Evolutionary conservation across 2,113 vertebrate genomes (phyloP), one percentile per base, ranked within the genome.

Genomic region (Sorex araneus): DNA sequence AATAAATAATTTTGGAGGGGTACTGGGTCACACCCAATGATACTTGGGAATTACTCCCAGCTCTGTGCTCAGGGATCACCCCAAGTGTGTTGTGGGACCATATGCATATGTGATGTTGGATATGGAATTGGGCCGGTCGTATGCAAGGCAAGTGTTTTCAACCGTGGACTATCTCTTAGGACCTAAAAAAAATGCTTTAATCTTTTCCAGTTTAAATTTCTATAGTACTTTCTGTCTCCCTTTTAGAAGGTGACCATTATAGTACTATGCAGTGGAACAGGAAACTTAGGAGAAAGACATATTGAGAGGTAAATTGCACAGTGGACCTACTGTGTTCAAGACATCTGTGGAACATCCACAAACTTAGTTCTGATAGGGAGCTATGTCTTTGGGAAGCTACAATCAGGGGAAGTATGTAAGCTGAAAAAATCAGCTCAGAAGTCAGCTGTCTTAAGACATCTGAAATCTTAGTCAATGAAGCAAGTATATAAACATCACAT

Each of bases 401-500:
- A 57, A 43, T 89, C 77, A 66, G 23, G 40, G 47, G 28, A 54
- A 45, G 25, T 79, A 3, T 57, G 30, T 21, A 64, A 30, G 19
- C 34, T 91, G 27, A 28, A 92, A 16, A 63, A 3, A 87, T 1
- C 64, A 1, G 23, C 40, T 93, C 78, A 70, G 36, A 64, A 54
- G 32, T n/a, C 32, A 89, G 45, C 10, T 30, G 21, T 2, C 9
- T 63, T 79, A 25, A 75, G 23, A 8, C 73, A 47, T 76, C 47
- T 69, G 73, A 81, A 94, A 30, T 87, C 50, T 94, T n/a, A 84
- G 69, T 69, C 60, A 90, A 63, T 32, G 32, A 87, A 71, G 19
- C 21, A 18, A 43, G 8, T 63, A 18, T 74, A 25, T 54, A 50
- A 91, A 84, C 84, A 32, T 23, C 80, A 69, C 15, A 45, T 36